These are phyloP conservation scores for Semicossyphus pulcher DNA, from an alignment of 2,113 vertebrate species.

Conservation along the genomic window DNA sequence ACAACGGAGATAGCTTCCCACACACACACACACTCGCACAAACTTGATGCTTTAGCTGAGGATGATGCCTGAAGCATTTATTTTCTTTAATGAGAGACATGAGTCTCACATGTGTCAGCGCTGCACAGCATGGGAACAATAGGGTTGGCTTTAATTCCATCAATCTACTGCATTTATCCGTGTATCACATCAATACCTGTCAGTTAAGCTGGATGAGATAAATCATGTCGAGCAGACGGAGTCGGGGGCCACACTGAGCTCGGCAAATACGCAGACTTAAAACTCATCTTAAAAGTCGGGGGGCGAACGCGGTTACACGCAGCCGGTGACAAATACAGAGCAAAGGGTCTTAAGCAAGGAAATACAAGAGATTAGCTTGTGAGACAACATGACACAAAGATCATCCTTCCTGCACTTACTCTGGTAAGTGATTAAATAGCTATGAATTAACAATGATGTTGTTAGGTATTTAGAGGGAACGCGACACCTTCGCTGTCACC, in stretches of 20 bases:
- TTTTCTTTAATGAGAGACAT: conserved; percentile 83
- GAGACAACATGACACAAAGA: conserved; percentile 66
- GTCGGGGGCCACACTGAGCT: conserved; percentile 48
- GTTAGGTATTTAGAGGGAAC: conserved; percentile 77
- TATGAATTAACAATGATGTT: conserved; percentile 79
- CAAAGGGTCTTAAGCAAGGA: conserved; percentile 32
- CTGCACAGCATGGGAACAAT: conserved; percentile 78
- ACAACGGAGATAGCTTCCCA: conserved; percentile 67
- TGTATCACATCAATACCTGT: conserved; percentile 79
- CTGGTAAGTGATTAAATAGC: conserved; percentile 72
- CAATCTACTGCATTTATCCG: conserved; percentile 76
- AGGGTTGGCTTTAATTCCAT: conserved; percentile 75
- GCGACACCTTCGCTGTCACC: conserved; percentile 66
- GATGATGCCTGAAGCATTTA: conserved; percentile 77
- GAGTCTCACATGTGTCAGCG: conserved; percentile 79
- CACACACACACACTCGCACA: conserved; percentile 34
- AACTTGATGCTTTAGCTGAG: conserved; percentile 54
- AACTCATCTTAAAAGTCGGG: conserved; percentile 55
- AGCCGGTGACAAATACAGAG: conserved; percentile 44
- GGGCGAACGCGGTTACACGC: conserved; percentile 33
- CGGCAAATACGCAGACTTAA: conserved; percentile 45
- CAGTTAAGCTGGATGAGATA: conserved; percentile 73
- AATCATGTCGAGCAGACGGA: conserved; percentile 64
- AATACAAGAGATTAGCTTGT: conserved; percentile 59
- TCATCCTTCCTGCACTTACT: conserved; percentile 64